Evolutionary conservation across 2,797 vertebrate species (phyloP).

Genomic region (Schizopygopsis malacanthus): DNA sequence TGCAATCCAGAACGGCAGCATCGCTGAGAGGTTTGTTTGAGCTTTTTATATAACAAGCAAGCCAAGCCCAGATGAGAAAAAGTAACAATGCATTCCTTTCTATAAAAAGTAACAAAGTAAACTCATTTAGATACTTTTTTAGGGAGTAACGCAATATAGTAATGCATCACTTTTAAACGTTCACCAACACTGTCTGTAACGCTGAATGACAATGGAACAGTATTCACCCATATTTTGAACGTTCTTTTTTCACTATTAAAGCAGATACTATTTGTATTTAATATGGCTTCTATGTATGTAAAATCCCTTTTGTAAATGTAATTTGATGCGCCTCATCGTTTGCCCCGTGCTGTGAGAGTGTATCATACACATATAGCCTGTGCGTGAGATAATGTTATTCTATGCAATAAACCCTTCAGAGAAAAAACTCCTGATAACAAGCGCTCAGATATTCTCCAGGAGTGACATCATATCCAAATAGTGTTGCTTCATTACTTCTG

Average conservation of each 20-base stretch:
- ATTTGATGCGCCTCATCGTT: not conserved
- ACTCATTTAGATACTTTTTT: too few species aligned
- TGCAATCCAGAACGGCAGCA: too few species aligned
- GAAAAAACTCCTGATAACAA: constrained; percentile 36
- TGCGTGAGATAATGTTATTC: constrained; percentile 46
- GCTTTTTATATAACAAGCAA: too few species aligned
- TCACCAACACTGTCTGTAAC: too few species aligned
- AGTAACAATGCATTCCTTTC: too few species aligned
- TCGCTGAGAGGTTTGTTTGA: too few species aligned
- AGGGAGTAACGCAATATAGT: not conserved
- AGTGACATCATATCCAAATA: constrained; percentile 37
- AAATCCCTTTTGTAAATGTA: not conserved
- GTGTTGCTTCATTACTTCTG: constrained; percentile 22
- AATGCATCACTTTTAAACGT: not conserved
- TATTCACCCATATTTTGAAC: too few species aligned
- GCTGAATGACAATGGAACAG: not conserved
- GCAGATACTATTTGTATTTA: not conserved
- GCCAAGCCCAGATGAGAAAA: too few species aligned
- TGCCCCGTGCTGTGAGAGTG: constrained; percentile 14
- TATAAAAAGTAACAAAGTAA: too few species aligned
- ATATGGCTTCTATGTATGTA: not conserved
- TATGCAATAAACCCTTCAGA: constrained; percentile 52
- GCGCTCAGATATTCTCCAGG: constrained; percentile 35
- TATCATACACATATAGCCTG: constrained; percentile 6
- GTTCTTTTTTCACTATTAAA: not conserved